These are phyloP conservation scores for Drosophila kanekoi DNA, from an alignment of 2,888 invertebrate genomes.

Conservation along the genomic window DNA sequence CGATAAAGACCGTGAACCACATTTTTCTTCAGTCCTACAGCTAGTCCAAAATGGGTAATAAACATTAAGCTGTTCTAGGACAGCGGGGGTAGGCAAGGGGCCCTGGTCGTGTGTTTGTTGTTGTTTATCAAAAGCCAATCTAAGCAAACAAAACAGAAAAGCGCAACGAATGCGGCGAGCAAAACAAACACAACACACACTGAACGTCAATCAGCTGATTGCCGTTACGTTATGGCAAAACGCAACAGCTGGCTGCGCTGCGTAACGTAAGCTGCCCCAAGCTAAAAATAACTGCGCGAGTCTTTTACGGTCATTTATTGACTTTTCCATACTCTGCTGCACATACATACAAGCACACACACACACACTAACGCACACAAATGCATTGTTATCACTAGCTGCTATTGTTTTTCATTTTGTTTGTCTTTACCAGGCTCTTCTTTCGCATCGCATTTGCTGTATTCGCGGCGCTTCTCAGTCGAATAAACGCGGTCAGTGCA, in stretches of 20 bases:
- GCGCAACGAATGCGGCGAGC: conserved; percentile 56
- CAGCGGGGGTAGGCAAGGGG: neutral
- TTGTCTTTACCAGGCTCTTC: conserved; percentile 61
- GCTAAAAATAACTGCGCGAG: conserved; percentile 81
- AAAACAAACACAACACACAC: conserved; percentile 59
- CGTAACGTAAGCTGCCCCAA: conserved; percentile 66
- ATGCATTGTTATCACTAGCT: neutral
- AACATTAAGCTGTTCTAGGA: conserved; percentile 1
- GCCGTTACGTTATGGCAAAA: conserved; percentile 42
- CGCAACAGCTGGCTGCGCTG: conserved; percentile 34
- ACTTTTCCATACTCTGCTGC: conserved; percentile 56
- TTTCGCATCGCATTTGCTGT: conserved; percentile 57
- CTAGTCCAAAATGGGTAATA: conserved; percentile 20
- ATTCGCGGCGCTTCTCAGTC: conserved; percentile 49
- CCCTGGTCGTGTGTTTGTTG: neutral
- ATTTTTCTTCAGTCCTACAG: conserved; percentile 26
- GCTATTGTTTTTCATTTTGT: neutral
- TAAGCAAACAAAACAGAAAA: conserved; percentile 22
- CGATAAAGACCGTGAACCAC: conserved; percentile 53
- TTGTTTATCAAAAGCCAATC: conserved; percentile 9
- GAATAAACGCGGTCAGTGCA: conserved; percentile 56
- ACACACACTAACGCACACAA: neutral
- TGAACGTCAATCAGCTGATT: conserved; percentile 58
- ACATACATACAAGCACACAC: neutral
- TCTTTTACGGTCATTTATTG: conserved; percentile 70